Base-by-base conservation (phyloP, 2,888 invertebrate genomes). In the Patella ulyssiponensis region DNA sequence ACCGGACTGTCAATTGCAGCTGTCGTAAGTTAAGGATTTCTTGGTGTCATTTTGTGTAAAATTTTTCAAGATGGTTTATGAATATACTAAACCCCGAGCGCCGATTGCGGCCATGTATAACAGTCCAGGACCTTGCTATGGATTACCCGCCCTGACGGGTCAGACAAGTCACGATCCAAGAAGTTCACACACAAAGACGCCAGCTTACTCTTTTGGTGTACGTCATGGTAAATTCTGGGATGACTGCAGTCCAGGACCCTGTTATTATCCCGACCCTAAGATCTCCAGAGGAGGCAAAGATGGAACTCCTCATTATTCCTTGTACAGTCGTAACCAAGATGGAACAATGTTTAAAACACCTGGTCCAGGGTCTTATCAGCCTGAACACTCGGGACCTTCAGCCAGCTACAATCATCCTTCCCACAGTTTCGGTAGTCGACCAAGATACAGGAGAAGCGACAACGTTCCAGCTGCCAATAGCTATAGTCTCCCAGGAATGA, bases 301-400 rank as follows among this genome's bases (percentile, higher is more conserved):
- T 82, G 91, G 91, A 5, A 87, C 89, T 11, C 90, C 91, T 15
- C 88, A 89, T 73, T 91, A 88, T 82, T 90, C 91, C 11, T 82
- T 91, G 69, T 88, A 88, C 76, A 80, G 84, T 33, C 79, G 91
- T 44, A 84, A 83, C 58, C 84, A 81, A 74, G 89, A 88, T 52
- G 70, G 71, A 1, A 81, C 80, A 17, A 56, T 79, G 23, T 90
- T 89, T 82, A 85, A 84, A 76, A 86, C 86, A 1, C 91, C 91
- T 7, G 92, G 91, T n/a, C 91, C 91, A 1, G 91, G 91, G 5
- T 85, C 90, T 23, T 91, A 92, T 86, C 85, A 82, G 56, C 90
- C 91, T 9, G 91, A 91, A 77, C 75, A 75, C 17, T 77, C 84
- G 15, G 90, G 89, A n/a, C 87, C 87, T n/a, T 79, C 86, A 2